A percentile compares a stretch with the other conserved stretches of the same genome.
Conservation (phyloP, 1,140 invertebrate species). For the Cyclargus thomasi region DNA sequence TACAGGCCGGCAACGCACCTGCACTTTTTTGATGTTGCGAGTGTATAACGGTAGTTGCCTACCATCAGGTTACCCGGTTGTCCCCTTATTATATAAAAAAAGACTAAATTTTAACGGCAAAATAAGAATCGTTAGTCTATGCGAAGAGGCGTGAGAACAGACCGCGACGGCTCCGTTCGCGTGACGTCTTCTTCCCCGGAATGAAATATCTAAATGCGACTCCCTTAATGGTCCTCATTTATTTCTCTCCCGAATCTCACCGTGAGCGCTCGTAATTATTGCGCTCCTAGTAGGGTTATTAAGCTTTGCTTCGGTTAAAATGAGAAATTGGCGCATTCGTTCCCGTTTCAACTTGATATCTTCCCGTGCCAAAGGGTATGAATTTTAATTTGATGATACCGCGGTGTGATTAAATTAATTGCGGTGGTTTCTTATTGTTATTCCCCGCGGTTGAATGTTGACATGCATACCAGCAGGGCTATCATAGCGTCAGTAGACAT, state of each 20-base stretch:
- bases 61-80: too few species aligned
- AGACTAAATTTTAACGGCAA: neutral
- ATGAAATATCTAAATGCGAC: conserved; percentile 72
- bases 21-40: too few species aligned
- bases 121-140: conserved; percentile 41
- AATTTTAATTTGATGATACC: conserved; percentile 66
- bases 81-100: too few species aligned
- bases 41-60: too few species aligned
- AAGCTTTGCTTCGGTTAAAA: conserved; percentile 72
- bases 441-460: neutral
- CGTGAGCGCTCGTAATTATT: conserved; percentile 69
- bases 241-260: conserved; percentile 67
- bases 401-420: conserved; percentile 65
- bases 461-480: neutral
- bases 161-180: conserved; percentile 42
- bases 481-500: too few species aligned
- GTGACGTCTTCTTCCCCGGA: conserved; percentile 68
- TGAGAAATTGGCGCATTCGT: conserved; percentile 70
- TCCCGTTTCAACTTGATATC: conserved; percentile 64
- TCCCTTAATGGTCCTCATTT: conserved; percentile 71
- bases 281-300: conserved; percentile 70
- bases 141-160: conserved; percentile 58
- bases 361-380: conserved; percentile 47
- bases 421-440: conserved; percentile 21
- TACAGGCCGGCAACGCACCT: too few species aligned